Evolutionary conservation across 2,888 invertebrate species (phyloP), one percentile per base, ranked within the genome.

Genomic region (Clunio marinus): DNA sequence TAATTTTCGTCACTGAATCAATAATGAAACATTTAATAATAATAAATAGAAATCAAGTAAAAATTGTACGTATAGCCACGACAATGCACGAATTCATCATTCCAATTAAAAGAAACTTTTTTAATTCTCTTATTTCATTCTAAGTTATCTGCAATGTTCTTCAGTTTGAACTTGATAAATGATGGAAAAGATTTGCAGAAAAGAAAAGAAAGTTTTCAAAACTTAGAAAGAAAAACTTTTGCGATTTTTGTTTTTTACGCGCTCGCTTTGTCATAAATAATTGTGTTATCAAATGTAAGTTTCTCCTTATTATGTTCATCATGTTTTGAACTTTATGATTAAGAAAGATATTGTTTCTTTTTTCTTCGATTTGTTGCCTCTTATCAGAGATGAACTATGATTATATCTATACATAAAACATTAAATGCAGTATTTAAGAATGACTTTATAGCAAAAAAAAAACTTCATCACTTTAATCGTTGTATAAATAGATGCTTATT

Each of bases 401-500:
- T 17, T 51, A 51, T n/a, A n/a, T n/a, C n/a, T n/a, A n/a, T n/a
- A n/a, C n/a, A 51, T 51, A 20, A 51, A 4, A 51, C 20, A 20
- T 51, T 51, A 51, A 51, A 4, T 51, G 51, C 51, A 51, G 51
- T 51, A 51, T 51, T 51, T 51, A 51, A 51, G 51, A 51, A 22
- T 51, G 51, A 51, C 51, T 51, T 41, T 51, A 51, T 51, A 17
- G 51, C 51, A 51, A 51, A n/a, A 51, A 8, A 41, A 41, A 51
- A 41, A 51, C 17, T 51, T 51, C 51, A 51, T 51, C 51, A 51
- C 51, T 51, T 51, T 51, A 51, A 51, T 51, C 51, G 51, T 51
- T 51, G 51, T 51, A 51, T 51, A n/a, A n/a, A n/a, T n/a, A 51
- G 51, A 51, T 51, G 51, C 51, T 51, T 51, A 51, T 51, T 41